A percentile compares a stretch with the other conserved stretches of the same genome.
These are phyloP conservation scores for Phenganax subtilis DNA, from an alignment of 92 coral and sea anemone genomes.

Conservation along the genomic window DNA sequence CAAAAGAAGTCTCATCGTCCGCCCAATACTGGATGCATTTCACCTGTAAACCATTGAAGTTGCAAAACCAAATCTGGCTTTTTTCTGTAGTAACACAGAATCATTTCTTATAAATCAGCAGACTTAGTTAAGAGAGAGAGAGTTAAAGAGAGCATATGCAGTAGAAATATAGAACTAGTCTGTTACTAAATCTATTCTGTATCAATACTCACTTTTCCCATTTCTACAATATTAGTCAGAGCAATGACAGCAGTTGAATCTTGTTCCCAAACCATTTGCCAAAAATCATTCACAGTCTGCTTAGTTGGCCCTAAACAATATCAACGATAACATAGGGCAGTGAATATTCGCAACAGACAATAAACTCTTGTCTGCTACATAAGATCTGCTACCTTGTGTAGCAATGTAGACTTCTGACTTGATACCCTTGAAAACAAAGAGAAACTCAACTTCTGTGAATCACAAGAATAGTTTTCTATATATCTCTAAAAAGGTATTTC, in stretches of 20 bases:
- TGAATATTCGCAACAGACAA: too few species aligned
- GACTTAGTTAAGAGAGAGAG: too few species aligned
- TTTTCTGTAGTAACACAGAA: too few species aligned
- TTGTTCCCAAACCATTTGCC: slow-evolving; percentile 90
- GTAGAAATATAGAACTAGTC: too few species aligned
- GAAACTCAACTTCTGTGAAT: background rate
- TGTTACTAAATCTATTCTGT: too few species aligned
- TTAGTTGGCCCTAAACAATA: slow-evolving; percentile 48
- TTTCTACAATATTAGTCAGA: slow-evolving; percentile 73
- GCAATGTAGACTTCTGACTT: slow-evolving; percentile 67
- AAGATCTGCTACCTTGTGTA: slow-evolving; percentile 56
- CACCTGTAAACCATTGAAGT: slow-evolving; percentile 34
- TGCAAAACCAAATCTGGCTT: background rate
- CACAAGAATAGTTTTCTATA: background rate
- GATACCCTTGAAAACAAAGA: slow-evolving; percentile 52
- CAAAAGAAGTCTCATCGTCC: slow-evolving; percentile 19
- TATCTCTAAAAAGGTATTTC: background rate
- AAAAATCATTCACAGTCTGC: slow-evolving; percentile 58
- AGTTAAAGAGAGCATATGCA: too few species aligned
- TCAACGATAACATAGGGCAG: too few species aligned
- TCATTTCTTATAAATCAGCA: too few species aligned
- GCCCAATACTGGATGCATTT: slow-evolving; percentile 84
- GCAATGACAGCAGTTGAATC: slow-evolving; percentile 57
- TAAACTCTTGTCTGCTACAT: background rate
- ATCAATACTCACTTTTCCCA: slow-evolving; percentile 66